Percentiles rank a stretch among this genome's conserved stretches.
Evolutionary conservation across 2,113 vertebrate species (phyloP).

Genomic region (Sinocyclocheilus grahami): DNA sequence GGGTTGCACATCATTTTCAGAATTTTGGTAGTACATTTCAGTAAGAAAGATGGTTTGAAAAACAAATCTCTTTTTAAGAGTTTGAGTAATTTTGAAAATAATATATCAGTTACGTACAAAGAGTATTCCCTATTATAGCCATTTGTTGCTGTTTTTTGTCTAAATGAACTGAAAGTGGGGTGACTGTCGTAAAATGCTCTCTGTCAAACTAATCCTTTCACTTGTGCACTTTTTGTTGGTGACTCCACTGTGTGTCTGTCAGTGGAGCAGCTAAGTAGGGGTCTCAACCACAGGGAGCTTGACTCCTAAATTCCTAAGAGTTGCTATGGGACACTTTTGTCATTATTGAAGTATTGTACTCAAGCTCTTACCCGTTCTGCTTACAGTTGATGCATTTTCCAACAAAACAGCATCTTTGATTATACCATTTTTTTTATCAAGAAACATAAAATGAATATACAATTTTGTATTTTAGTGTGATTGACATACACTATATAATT

Average conservation of each 20-base stretch:
- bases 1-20: background rate
- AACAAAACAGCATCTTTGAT: background rate
- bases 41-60: background rate
- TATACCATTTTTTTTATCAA: background rate
- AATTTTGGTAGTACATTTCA: background rate
- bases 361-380: slow-evolving; percentile 47
- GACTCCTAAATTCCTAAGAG: slow-evolving; percentile 69
- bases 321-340: slow-evolving; percentile 74
- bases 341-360: slow-evolving; percentile 62
- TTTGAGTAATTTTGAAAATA: background rate
- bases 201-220: slow-evolving; percentile 46
- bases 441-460: background rate
- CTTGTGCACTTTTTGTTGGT: slow-evolving; percentile 28
- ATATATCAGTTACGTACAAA: background rate
- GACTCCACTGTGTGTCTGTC: slow-evolving; percentile 49
- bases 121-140: background rate
- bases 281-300: slow-evolving; percentile 61
- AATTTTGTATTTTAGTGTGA: background rate
- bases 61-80: background rate
- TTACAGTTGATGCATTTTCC: slow-evolving; percentile 19
- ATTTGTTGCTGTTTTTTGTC: background rate
- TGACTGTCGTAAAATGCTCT: background rate
- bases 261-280: slow-evolving; percentile 53
- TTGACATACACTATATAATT: background rate
- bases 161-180: background rate